These are phyloP conservation scores for Thamnaconus septentrionalis DNA, from an alignment of 2,113 vertebrate species.

Conservation along the genomic window DNA sequence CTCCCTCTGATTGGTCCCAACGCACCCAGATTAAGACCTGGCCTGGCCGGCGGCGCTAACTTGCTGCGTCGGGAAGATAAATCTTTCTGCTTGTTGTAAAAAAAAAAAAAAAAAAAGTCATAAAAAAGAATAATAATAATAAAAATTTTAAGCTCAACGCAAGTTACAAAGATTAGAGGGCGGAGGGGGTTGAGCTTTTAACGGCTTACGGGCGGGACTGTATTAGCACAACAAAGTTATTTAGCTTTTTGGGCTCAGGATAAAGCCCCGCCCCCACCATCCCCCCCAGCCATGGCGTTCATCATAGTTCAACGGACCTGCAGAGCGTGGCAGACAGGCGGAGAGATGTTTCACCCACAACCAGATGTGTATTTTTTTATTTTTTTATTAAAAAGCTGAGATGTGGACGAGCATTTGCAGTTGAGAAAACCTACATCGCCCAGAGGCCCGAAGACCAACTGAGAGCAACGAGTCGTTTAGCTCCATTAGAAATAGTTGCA, in stretches of 20 bases:
- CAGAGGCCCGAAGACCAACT: background rate
- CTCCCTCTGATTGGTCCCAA: slow-evolving; percentile 46
- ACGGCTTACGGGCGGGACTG: slow-evolving; percentile 40
- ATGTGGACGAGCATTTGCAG: slow-evolving; percentile 39
- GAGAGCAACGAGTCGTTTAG: background rate
- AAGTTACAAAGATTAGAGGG: slow-evolving; percentile 37
- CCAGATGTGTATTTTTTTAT: background rate
- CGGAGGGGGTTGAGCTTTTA: slow-evolving; percentile 34
- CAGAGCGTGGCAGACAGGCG: background rate
- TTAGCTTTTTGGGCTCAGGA: slow-evolving; percentile 32
- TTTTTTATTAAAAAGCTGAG: slow-evolving; percentile 4
- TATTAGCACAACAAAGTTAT: slow-evolving; percentile 62
- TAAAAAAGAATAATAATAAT: slow-evolving; percentile 1
- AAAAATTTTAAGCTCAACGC: slow-evolving; percentile 25
- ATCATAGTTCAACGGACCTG: slow-evolving; percentile 38
- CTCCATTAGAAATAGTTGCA: background rate
- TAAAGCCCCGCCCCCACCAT: slow-evolving; percentile 1
- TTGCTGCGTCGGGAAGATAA: slow-evolving; percentile 11
- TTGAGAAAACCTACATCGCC: slow-evolving; percentile 9
- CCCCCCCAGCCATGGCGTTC: slow-evolving; percentile 7
- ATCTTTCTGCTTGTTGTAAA: slow-evolving; percentile 25
- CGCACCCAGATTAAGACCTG: slow-evolving; percentile 44
- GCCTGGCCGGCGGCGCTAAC: slow-evolving; percentile 4
- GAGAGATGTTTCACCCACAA: slow-evolving; percentile 18
- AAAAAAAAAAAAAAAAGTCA: too few relatives aligned